These are phyloP conservation scores for Catajapyx aquilonaris DNA, from an alignment of 1,140 invertebrate genomes.

Conservation along the genomic window DNA sequence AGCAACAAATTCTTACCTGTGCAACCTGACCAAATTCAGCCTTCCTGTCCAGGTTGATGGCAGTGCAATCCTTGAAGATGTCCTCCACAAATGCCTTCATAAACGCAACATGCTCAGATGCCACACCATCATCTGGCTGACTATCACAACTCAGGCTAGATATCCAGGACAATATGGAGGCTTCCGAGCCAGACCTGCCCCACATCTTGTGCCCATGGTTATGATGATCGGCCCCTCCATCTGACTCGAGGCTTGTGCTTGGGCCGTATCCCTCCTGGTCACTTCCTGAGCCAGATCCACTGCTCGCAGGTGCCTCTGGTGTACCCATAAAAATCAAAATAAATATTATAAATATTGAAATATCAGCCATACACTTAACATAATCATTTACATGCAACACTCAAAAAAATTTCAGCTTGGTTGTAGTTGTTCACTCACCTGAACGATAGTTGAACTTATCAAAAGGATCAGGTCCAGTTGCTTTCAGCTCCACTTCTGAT, in stretches of 20 bases:
- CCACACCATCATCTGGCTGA: conserved; percentile 40
- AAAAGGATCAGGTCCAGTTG: too few species aligned
- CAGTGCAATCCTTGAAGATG: conserved; percentile 32
- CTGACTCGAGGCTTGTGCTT: conserved; percentile 32
- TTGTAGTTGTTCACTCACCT: too few species aligned
- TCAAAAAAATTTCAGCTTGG: too few species aligned
- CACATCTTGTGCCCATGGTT: too few species aligned
- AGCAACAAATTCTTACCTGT: conserved; percentile 20
- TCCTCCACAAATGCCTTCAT: conserved; percentile 49
- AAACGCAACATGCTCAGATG: conserved; percentile 33
- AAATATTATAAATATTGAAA: too few species aligned
- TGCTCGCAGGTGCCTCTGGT: conserved; percentile 21
- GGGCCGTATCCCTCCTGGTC: conserved; percentile 31
- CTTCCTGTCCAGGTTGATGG: conserved; percentile 38
- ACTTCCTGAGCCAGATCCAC: conserved; percentile 29
- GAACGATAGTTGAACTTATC: too few species aligned
- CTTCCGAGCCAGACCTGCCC: conserved; percentile 41
- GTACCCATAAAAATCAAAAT: too few species aligned
- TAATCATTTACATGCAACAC: too few species aligned
- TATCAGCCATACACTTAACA: too few species aligned
- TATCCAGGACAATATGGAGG: conserved; percentile 46
- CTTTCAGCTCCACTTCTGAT: too few species aligned
- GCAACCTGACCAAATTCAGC: conserved; percentile 39
- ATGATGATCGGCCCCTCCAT: too few species aligned
- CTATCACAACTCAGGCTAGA: conserved; percentile 47